Evolutionary conservation across 2,113 vertebrate species (phyloP).

Genomic region (Rhadina sibilatrix): DNA sequence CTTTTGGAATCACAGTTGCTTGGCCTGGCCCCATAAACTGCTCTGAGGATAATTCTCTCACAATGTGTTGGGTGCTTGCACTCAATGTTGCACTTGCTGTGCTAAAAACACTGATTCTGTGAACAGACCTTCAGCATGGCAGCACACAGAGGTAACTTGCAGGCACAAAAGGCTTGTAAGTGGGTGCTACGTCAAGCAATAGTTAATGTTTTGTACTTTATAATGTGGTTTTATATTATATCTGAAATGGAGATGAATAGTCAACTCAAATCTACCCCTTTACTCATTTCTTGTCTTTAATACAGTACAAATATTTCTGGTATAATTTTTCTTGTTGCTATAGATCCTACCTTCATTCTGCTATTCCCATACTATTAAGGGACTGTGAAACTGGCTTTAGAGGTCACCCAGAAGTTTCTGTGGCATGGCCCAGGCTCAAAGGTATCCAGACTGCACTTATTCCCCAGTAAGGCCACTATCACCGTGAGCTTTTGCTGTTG

Average conservation of each 20-base stretch:
- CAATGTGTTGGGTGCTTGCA: fast-evolving
- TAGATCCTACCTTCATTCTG: not conserved
- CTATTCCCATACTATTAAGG: not conserved
- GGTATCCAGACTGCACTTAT: not conserved
- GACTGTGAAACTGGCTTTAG: not conserved
- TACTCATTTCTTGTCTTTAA: not conserved
- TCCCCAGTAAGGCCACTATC: not conserved
- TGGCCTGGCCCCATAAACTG: not conserved
- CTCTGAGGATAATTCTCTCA: not conserved
- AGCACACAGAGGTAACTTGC: not conserved
- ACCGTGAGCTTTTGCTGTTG: not conserved
- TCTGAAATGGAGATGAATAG: not conserved
- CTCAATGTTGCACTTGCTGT: not conserved
- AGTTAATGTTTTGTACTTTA: not conserved
- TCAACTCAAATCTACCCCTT: not conserved
- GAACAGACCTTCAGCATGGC: not conserved
- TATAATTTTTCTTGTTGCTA: not conserved
- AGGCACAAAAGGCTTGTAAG: not conserved
- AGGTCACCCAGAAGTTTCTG: not conserved
- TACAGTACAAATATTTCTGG: not conserved
- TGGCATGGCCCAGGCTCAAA: not conserved
- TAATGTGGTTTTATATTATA: not conserved
- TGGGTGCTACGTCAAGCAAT: not conserved
- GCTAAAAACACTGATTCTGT: not conserved
- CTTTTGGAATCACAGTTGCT: not conserved